Conservation (phyloP, 2,888 invertebrate species). For the Caenorhabditis sinica region DNA sequence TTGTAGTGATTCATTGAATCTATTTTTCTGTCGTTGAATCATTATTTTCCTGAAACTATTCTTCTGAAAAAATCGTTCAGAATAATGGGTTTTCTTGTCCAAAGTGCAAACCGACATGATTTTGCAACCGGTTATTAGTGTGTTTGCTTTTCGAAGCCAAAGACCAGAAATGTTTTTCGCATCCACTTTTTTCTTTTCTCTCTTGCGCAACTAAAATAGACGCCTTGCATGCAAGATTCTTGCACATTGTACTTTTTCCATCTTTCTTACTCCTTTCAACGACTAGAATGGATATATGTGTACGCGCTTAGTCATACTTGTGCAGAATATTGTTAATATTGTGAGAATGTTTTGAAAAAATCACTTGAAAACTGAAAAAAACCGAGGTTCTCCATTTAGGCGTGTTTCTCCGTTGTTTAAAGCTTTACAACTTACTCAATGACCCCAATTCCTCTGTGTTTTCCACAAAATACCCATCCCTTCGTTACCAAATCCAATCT, state of each 20-base stretch:
- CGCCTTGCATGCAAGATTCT: slow-evolving; percentile 11
- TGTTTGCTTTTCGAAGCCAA: slow-evolving; percentile 58
- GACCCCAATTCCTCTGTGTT: too few species aligned
- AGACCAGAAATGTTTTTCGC: slow-evolving; percentile 53
- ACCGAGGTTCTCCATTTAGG: too few species aligned
- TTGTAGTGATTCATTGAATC: too few species aligned
- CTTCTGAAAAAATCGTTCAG: background rate
- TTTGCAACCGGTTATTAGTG: slow-evolving; percentile 42
- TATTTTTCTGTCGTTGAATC: too few species aligned
- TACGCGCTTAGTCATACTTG: too few species aligned
- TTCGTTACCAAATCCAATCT: background rate
- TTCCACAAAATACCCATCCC: too few species aligned
- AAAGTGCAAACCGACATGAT: slow-evolving; percentile 41
- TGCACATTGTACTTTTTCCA: slow-evolving; percentile 11
- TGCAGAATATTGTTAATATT: too few species aligned
- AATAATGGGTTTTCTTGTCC: background rate
- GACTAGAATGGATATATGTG: background rate
- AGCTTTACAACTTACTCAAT: too few species aligned
- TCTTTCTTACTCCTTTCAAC: background rate
- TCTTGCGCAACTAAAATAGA: slow-evolving; percentile 41
- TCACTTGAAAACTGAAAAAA: too few species aligned
- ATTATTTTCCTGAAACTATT: background rate
- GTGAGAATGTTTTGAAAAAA: too few species aligned
- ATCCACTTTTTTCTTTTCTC: slow-evolving; percentile 25
- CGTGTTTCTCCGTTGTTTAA: too few species aligned